These are phyloP conservation scores for Heteromurus nitidus DNA, from an alignment of 2,888 invertebrate species.

Conservation along the genomic window DNA sequence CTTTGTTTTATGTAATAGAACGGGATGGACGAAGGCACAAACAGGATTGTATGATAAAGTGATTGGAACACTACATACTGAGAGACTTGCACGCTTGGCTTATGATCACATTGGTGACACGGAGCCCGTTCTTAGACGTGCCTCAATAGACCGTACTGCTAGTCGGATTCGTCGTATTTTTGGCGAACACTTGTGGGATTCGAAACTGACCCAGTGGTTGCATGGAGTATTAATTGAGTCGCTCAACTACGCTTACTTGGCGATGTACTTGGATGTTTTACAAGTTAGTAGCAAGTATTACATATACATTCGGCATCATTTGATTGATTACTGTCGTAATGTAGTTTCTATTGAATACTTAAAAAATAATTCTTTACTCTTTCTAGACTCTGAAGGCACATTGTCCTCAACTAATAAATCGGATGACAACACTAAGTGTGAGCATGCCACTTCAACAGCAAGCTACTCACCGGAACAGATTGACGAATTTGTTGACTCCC, in stretches of 20 bases:
- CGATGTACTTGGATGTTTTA: constrained; percentile 85
- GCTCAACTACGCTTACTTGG: constrained; percentile 81
- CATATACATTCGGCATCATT: constrained; percentile 3
- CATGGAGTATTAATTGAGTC: constrained; percentile 83
- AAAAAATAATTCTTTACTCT: neutral
- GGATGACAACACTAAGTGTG: constrained; percentile 45
- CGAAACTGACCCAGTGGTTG: constrained; percentile 85
- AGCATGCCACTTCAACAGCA: constrained; percentile 26
- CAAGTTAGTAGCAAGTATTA: constrained; percentile 78
- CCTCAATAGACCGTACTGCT: constrained; percentile 83
- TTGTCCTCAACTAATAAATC: constrained; percentile 39
- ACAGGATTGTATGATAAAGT: constrained; percentile 82
- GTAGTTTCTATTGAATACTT: neutral
- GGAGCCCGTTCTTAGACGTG: constrained; percentile 83
- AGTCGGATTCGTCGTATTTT: constrained; percentile 82
- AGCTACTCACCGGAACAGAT: constrained; percentile 13
- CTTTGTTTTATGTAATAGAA: constrained; percentile 75
- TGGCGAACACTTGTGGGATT: constrained; percentile 84
- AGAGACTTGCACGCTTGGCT: constrained; percentile 81
- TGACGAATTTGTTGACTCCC: constrained; percentile 33
- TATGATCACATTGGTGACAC: constrained; percentile 78
- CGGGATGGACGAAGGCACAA: constrained; percentile 82
- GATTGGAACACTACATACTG: constrained; percentile 81
- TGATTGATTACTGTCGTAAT: constrained; percentile 3
- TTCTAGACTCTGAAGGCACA: constrained; percentile 33